Percentiles rank a stretch among this genome's conserved stretches.
Conservation (phyloP, 2,113 vertebrate species). For the Halichoeres trimaculatus region DNA sequence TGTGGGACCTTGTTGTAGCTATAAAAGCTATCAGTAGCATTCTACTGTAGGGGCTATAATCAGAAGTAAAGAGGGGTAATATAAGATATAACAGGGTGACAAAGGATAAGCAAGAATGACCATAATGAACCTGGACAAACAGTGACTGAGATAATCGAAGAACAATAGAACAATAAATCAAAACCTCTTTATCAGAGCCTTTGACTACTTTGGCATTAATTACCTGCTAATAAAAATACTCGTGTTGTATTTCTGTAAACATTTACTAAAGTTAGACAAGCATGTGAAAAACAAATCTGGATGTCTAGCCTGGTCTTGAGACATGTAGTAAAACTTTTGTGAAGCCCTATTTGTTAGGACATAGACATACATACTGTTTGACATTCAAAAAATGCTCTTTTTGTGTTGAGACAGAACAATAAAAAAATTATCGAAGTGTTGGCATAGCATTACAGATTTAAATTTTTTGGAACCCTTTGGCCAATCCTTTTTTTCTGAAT, state of each 20-base stretch:
- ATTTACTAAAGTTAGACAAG: not conserved
- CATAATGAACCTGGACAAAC: slow-evolving; percentile 11
- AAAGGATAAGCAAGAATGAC: slow-evolving; percentile 7
- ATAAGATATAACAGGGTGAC: slow-evolving; percentile 19
- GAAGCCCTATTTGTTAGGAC: not conserved
- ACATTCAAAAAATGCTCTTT: too few species aligned
- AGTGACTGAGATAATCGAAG: slow-evolving; percentile 1
- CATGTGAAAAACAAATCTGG: not conserved
- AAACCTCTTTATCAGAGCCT: not conserved
- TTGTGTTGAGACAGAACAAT: too few species aligned
- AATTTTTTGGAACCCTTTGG: not conserved
- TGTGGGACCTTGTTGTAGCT: not conserved
- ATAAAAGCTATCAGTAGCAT: slow-evolving; percentile 3
- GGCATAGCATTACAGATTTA: not conserved
- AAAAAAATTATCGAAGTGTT: not conserved
- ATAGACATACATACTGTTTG: not conserved
- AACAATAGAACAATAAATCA: not conserved
- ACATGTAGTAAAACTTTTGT: not conserved
- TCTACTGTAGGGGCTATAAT: slow-evolving; percentile 1
- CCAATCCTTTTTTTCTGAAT: not conserved
- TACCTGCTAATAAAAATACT: not conserved
- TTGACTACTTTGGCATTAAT: not conserved
- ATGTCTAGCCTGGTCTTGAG: not conserved
- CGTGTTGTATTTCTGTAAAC: not conserved
- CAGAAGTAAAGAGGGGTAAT: slow-evolving; percentile 1